Evolutionary conservation across 2,113 vertebrate genomes (phyloP).

Genomic region (Chiloscyllium plagiosum): DNA sequence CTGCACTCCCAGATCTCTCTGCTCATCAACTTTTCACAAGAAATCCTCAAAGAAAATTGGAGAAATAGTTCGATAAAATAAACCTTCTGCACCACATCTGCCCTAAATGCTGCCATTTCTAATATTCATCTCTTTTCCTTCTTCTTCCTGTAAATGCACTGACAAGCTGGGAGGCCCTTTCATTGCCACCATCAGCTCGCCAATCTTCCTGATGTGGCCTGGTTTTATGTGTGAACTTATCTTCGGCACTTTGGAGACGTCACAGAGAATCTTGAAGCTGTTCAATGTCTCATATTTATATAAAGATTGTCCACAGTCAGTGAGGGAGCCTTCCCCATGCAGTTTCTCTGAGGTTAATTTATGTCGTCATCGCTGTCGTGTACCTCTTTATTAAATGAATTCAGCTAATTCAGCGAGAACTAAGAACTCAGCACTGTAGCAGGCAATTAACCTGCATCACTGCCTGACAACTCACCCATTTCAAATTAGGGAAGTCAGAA

Average conservation of each 20-base stretch:
- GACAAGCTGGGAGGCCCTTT: background rate
- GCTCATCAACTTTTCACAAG: too few relatives aligned
- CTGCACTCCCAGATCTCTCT: too few relatives aligned
- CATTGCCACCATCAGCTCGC: background rate
- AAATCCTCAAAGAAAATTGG: background rate
- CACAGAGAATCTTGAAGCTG: background rate
- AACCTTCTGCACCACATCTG: background rate
- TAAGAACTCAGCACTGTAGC: background rate
- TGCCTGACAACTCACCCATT: background rate
- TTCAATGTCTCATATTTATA: background rate
- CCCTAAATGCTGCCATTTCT: background rate
- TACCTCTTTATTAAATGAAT: background rate
- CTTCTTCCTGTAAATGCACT: background rate
- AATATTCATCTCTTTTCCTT: background rate
- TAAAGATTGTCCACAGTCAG: background rate
- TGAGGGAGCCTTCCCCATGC: background rate
- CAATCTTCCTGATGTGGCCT: background rate
- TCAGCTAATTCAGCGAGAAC: background rate
- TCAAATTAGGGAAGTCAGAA: background rate
- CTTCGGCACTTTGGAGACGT: background rate
- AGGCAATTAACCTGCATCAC: background rate
- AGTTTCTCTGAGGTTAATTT: background rate
- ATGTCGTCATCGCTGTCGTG: background rate
- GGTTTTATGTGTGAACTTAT: background rate
- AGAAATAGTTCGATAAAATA: background rate